These are phyloP conservation scores for Anoura caudifer DNA, from an alignment of 2,113 vertebrate genomes.

Conservation along the genomic window DNA sequence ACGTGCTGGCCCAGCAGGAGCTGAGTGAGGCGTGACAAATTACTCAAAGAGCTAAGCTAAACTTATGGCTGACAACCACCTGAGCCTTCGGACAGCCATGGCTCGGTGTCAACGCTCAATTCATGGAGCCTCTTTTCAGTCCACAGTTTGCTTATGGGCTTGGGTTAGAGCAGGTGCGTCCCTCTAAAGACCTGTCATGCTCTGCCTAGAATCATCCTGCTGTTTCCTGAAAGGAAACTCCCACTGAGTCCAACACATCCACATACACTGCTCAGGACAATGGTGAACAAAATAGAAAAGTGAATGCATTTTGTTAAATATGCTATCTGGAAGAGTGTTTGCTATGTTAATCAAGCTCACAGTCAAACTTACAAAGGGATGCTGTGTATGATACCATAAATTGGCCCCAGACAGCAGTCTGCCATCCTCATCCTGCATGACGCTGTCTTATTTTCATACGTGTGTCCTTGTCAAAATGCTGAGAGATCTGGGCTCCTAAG, in stretches of 20 bases:
- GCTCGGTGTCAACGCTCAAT: slow-evolving; percentile 75
- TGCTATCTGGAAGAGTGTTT: not conserved
- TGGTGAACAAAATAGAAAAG: slow-evolving; percentile 25
- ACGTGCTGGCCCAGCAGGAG: slow-evolving; percentile 96
- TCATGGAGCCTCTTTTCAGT: slow-evolving; percentile 70
- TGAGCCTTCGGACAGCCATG: slow-evolving; percentile 86
- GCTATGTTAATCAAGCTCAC: slow-evolving; percentile 17
- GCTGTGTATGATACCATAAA: not conserved
- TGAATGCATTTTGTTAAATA: not conserved
- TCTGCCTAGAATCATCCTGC: slow-evolving; percentile 68
- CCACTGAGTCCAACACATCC: slow-evolving; percentile 35
- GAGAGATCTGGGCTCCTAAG: not conserved
- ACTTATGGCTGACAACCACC: slow-evolving; percentile 91
- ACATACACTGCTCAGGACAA: slow-evolving; percentile 34
- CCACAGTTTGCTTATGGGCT: slow-evolving; percentile 70
- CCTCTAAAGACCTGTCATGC: slow-evolving; percentile 73
- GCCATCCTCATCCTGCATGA: not conserved
- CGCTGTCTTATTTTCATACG: not conserved
- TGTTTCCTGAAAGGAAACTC: slow-evolving; percentile 71
- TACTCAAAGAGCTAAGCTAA: slow-evolving; percentile 90
- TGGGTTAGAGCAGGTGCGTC: slow-evolving; percentile 64
- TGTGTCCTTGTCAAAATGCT: not conserved
- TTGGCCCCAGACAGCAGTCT: not conserved
- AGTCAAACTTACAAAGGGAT: not conserved
- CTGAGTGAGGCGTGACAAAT: slow-evolving; percentile 94